Conservation (phyloP, 64 coral and sea anemone genomes). For the Cladopsammia gracilis region DNA sequence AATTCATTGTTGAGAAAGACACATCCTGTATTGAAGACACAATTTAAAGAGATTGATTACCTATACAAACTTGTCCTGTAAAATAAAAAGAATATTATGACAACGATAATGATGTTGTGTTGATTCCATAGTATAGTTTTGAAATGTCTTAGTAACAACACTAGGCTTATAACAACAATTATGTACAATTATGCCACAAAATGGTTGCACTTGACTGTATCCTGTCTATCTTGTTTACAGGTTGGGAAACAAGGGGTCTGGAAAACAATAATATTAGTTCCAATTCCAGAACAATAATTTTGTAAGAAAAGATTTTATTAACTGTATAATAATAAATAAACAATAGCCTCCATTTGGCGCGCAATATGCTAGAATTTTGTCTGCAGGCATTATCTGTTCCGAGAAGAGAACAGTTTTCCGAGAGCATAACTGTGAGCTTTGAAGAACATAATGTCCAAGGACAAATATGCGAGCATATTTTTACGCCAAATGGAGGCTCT, state of each 20-base stretch:
- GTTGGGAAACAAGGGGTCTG: background rate
- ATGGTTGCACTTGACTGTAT: background rate
- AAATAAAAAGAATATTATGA: background rate
- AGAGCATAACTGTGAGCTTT: too few relatives aligned
- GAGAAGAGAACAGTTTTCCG: too few relatives aligned
- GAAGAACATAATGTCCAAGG: too few relatives aligned
- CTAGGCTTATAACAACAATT: constrained; percentile 10
- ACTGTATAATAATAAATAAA: constrained; percentile 4
- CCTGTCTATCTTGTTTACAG: background rate
- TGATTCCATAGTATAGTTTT: constrained; percentile 17
- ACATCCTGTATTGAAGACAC: constrained; percentile 1
- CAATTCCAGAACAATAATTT: constrained; percentile 7
- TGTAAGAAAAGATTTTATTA: background rate
- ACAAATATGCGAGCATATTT: too few relatives aligned
- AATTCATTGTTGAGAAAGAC: constrained; percentile 24
- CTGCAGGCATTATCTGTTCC: too few relatives aligned
- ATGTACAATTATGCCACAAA: constrained; percentile 2
- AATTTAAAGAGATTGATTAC: constrained; percentile 17
- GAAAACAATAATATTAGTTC: background rate
- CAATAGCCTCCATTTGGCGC: too few relatives aligned
- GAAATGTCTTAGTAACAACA: constrained; percentile 3
- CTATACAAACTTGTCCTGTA: constrained; percentile 10
- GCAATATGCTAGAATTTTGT: too few relatives aligned
- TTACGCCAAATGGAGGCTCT: too few relatives aligned
- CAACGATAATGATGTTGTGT: background rate